Evolutionary conservation across 2,888 invertebrate genomes (phyloP).

Genomic region (Pristionchus maxplancki): DNA sequence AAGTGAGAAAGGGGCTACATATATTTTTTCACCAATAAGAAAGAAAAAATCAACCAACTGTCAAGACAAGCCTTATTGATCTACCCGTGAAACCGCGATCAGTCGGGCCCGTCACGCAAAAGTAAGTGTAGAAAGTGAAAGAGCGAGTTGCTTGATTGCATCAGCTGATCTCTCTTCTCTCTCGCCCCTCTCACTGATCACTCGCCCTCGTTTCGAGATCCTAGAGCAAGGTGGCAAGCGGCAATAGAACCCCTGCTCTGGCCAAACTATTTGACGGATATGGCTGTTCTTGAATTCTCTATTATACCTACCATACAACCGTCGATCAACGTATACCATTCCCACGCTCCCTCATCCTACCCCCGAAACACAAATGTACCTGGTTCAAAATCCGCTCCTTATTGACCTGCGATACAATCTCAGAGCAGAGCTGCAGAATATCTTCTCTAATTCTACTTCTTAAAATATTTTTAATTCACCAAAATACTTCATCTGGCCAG

Average conservation of each 20-base stretch:
- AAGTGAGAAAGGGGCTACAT: too few species aligned
- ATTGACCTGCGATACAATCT: not conserved
- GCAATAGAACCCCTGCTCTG: too few species aligned
- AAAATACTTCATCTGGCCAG: not conserved
- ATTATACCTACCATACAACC: too few species aligned
- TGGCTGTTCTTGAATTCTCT: too few species aligned
- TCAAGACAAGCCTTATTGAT: not conserved
- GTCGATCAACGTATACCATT: too few species aligned
- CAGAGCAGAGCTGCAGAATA: not conserved
- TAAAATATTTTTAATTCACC: not conserved
- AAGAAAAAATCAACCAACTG: not conserved
- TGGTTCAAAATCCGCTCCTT: not conserved
- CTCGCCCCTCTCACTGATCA: not conserved
- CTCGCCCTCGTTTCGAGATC: not conserved
- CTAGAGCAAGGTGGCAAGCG: too few species aligned
- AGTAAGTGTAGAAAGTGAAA: not conserved
- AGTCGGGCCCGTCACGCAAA: not conserved
- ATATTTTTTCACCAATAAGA: too few species aligned
- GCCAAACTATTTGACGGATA: too few species aligned
- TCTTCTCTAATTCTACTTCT: not conserved
- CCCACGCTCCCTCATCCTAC: too few species aligned
- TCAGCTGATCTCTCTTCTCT: conserved; percentile 32
- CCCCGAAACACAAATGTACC: not conserved
- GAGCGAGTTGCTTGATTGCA: not conserved
- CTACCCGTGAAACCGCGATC: not conserved